These are phyloP conservation scores for Tethea ocularis DNA, from an alignment of 2,888 invertebrate species.

Conservation along the genomic window DNA sequence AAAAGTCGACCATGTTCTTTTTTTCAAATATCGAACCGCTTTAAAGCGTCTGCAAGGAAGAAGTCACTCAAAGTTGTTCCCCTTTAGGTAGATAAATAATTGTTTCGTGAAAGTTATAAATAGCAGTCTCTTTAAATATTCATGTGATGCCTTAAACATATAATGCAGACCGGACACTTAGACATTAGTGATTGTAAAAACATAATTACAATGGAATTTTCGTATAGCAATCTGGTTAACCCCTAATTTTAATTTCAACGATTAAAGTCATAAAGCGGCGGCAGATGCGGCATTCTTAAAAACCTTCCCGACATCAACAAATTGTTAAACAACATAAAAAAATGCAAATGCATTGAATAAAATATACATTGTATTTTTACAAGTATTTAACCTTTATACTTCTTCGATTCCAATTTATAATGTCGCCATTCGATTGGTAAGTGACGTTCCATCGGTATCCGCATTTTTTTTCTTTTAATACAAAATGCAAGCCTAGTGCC, in stretches of 20 bases:
- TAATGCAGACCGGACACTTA: neutral
- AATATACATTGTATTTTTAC: constrained; percentile 48
- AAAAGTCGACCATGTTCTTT: too few relatives aligned
- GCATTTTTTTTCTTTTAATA: neutral
- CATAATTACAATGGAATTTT: constrained; percentile 15
- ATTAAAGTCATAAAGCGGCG: constrained; percentile 18
- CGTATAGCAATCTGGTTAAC: constrained; percentile 31
- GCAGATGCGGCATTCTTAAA: constrained; percentile 51
- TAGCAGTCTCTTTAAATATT: neutral
- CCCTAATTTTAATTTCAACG: constrained; percentile 31
- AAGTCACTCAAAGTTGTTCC: too few relatives aligned
- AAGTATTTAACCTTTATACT: constrained; percentile 53
- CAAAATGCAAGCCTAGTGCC: neutral
- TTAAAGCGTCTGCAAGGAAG: too few relatives aligned
- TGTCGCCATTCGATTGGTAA: constrained; percentile 13
- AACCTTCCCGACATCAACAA: constrained; percentile 21
- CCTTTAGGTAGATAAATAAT: too few relatives aligned
- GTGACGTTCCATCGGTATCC: neutral
- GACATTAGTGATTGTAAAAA: constrained; percentile 5
- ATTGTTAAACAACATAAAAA: constrained; percentile 21
- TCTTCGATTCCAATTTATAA: constrained; percentile 30
- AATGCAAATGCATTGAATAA: constrained; percentile 24
- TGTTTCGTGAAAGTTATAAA: neutral
- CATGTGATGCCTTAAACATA: neutral
- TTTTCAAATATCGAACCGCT: too few relatives aligned